These are phyloP conservation scores for Sparidentex hasta DNA, from an alignment of 2,797 vertebrate genomes.

Conservation along the genomic window DNA sequence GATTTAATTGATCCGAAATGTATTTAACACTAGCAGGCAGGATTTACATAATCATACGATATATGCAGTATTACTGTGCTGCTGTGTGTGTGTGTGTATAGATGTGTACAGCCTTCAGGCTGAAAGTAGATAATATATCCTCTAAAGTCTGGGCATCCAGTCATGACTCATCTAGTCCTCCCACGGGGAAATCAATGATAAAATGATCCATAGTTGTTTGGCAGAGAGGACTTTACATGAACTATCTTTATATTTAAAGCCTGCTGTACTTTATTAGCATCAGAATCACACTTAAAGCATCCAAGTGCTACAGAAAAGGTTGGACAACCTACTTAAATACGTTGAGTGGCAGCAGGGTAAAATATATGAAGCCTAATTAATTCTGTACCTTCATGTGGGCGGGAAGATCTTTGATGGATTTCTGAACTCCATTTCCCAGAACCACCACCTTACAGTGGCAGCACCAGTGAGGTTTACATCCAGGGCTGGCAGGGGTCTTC, in stretches of 20 bases:
- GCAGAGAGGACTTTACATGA: constrained; percentile 9
- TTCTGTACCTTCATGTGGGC: constrained; percentile 79
- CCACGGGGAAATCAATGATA: constrained; percentile 28
- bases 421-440: constrained; percentile 94
- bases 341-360: too few relatives aligned
- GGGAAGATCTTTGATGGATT: constrained; percentile 89
- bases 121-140: constrained; percentile 46
- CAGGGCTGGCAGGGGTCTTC: constrained; percentile 81
- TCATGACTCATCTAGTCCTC: constrained; percentile 26
- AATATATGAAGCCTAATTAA: not conserved
- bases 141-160: constrained; percentile 36
- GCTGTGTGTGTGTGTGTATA: constrained; percentile 32
- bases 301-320: constrained; percentile 2
- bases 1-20: constrained; percentile 59
- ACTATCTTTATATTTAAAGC: constrained; percentile 1
- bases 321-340: not conserved
- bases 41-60: constrained; percentile 69
- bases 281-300: constrained; percentile 2
- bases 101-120: constrained; percentile 33
- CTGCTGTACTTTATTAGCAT: not conserved
- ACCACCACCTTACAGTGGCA: constrained; percentile 97
- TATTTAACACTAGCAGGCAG: constrained; percentile 50
- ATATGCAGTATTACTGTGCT: constrained; percentile 12
- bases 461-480: constrained; percentile 94
- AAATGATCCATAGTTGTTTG: constrained; percentile 8